Base-by-base conservation (phyloP, 2,888 invertebrate genomes). In the Melanotus villosus region DNA sequence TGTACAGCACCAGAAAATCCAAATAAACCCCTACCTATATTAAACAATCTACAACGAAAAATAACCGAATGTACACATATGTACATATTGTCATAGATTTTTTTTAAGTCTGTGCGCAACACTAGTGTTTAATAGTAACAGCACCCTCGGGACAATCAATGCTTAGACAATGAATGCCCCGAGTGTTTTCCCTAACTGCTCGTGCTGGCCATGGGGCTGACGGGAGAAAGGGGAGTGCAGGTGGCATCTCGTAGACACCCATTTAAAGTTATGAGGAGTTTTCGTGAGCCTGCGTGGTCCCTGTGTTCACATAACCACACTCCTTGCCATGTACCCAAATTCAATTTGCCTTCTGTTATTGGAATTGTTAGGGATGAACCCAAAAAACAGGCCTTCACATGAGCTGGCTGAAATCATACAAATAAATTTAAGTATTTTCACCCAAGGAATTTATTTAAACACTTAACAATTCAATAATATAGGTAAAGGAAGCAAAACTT, bases 281-380 rank as follows among this genome's bases (percentile, higher is more conserved):
- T 96, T 80, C 96, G 91, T 84, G 95, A 95, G 80, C 97, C 96
- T 78, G 97, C 97, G 84, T 94, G 94, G 88, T 98, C 96, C 83
- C 98, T 91, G 87, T 98, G 98, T 86, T 98, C 98, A 87, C 98
- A 98, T 79, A 98, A 90, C 98, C 98, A 98, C 76, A 98, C 93
- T 74, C 98, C 98, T 87, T 98, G 98, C 98, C 98, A 98, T 80
- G 96, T 97, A 78, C 98, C 98, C 81, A 98, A 88, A 84, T 96
- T 96, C 81, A 98, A 88, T 86, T 96, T 95, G 80, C 98, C 98
- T 82, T 98, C 96, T 77, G 97, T 96, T 84, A 98, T 96, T 76
- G 98, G 98, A 84, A 98, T 95, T 81, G 96, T 97, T 83, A 98
- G 88, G 77, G 96, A 96, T 76, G 97, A 96, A 79, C 98, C 98